These are phyloP conservation scores for Zoanthus sansibaricus DNA, from an alignment of 92 coral and sea anemone species.

Conservation along the genomic window DNA sequence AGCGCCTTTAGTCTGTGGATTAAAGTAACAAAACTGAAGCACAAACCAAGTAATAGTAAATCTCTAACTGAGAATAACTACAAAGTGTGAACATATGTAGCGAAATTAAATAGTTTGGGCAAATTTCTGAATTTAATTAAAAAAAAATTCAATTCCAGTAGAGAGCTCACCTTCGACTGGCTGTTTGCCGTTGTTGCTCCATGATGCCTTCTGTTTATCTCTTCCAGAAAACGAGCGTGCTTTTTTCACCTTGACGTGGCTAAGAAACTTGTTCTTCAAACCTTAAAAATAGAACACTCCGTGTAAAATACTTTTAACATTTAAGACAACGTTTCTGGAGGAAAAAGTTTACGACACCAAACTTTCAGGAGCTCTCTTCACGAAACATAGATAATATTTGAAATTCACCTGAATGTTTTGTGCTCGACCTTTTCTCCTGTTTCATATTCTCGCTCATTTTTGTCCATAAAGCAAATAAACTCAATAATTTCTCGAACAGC, in stretches of 20 bases:
- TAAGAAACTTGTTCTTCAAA: slow-evolving; percentile 76
- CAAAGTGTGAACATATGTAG: background rate
- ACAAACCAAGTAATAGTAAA: background rate
- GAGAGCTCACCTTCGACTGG: slow-evolving; percentile 69
- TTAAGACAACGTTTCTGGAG: background rate
- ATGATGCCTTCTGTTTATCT: slow-evolving; percentile 77
- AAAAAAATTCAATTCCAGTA: background rate
- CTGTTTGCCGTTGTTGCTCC: slow-evolving; percentile 50
- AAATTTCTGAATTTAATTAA: background rate
- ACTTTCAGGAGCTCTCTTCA: background rate
- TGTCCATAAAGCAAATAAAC: background rate
- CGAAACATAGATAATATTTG: background rate
- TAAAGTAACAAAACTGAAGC: background rate
- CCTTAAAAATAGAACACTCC: slow-evolving; percentile 60
- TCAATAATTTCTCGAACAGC: slow-evolving; percentile 4
- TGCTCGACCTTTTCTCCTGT: slow-evolving; percentile 33
- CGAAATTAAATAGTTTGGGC: background rate
- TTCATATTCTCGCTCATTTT: slow-evolving; percentile 30
- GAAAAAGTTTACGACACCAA: background rate
- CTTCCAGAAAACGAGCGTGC: slow-evolving; percentile 91
- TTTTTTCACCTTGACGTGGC: slow-evolving; percentile 85
- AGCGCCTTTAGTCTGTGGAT: slow-evolving; percentile 1
- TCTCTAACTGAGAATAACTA: background rate
- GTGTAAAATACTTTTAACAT: background rate
- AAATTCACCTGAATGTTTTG: slow-evolving; percentile 38